Percentiles rank a stretch among this genome's conserved stretches.
Evolutionary conservation across 2,888 invertebrate genomes (phyloP).

Genomic region (Euclidia mi): DNA sequence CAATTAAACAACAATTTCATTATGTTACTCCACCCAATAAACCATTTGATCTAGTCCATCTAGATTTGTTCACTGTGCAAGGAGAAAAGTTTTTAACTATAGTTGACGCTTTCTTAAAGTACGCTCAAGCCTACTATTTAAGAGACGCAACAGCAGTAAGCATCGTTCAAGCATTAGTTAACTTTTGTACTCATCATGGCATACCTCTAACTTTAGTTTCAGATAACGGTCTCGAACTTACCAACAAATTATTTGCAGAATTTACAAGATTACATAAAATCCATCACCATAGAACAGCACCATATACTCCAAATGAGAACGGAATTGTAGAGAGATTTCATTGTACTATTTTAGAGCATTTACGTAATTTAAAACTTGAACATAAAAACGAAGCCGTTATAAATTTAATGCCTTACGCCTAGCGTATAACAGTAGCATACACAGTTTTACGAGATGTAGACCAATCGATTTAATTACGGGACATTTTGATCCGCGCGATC

Average conservation of each 20-base stretch:
- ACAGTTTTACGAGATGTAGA: constrained; percentile 48
- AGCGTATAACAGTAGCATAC: constrained; percentile 43
- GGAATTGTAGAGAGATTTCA: constrained; percentile 32
- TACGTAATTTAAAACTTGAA: constrained; percentile 27
- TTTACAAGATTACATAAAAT: constrained; percentile 36
- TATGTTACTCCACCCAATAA: constrained; percentile 7
- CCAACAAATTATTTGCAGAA: constrained; percentile 33
- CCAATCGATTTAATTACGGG: constrained; percentile 43
- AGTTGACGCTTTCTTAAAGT: constrained; percentile 30
- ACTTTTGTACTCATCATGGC: constrained; percentile 35
- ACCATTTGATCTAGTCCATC: constrained; percentile 19
- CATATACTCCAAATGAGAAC: constrained; percentile 41
- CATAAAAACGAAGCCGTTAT: constrained; percentile 11
- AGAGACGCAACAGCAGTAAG: constrained; percentile 38
- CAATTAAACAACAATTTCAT: constrained; percentile 4
- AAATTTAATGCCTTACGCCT: constrained; percentile 34
- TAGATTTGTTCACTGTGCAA: constrained; percentile 40
- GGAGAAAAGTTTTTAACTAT: constrained; percentile 47
- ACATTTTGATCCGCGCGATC: constrained; percentile 49
- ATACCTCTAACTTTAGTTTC: constrained; percentile 29
- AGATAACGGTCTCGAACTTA: constrained; percentile 36
- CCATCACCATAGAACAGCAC: constrained; percentile 25
- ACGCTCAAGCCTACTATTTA: constrained; percentile 33
- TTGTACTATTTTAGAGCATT: constrained; percentile 34
- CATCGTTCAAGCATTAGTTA: constrained; percentile 34